Base-by-base conservation (phyloP, 2,113 vertebrate genomes). In the Cyanistes caeruleus region DNA sequence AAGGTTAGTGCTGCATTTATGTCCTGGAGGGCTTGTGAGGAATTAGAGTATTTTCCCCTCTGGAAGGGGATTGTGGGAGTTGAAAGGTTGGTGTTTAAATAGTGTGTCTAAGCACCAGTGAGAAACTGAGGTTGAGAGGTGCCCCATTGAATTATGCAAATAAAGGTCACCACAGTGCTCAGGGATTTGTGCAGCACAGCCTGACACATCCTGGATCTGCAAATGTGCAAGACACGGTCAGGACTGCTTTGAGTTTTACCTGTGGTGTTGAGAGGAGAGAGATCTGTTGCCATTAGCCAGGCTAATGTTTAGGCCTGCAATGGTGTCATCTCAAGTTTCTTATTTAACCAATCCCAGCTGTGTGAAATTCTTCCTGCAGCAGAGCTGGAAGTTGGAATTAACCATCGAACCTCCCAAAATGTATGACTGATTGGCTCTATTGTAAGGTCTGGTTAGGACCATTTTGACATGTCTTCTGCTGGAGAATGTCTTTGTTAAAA, bases 281-380 rank as follows among this genome's bases (percentile, higher is more conserved):
- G 65, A 64, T 78, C 60, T 89, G 68, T 44, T 84, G 77, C 76
- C 73, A 79, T 88, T 81, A 92, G 77, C 19, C 43, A 5, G 49
- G 73, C 64, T 87, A 52, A 63, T 75, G 49, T 78, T 87, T 46
- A 63, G 84, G 60, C 62, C 87, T 79, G 56, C 65, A 58, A 7
- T 20, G 73, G 88, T 96, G 92, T 94, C 94, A 89, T 93, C 76
- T 96, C 92, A 48, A 75, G 22, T 97, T 96, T 96, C 95, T 35
- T 18, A 43, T 89, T 95, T 96, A 96, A 96, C 68, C 51, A 90
- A 39, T 23, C 92, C 90, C 95, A 96, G 88, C 88, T 93, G 95
- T 68, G 88, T 67, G 59, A 93, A 88, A 94, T 74, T 37, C 72
- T 84, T 90, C 83, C 72, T 84, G 88, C 72, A 88, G 58, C 14